Base-by-base conservation (phyloP, 2,797 vertebrate species). In the Gymnocypris eckloni region DNA sequence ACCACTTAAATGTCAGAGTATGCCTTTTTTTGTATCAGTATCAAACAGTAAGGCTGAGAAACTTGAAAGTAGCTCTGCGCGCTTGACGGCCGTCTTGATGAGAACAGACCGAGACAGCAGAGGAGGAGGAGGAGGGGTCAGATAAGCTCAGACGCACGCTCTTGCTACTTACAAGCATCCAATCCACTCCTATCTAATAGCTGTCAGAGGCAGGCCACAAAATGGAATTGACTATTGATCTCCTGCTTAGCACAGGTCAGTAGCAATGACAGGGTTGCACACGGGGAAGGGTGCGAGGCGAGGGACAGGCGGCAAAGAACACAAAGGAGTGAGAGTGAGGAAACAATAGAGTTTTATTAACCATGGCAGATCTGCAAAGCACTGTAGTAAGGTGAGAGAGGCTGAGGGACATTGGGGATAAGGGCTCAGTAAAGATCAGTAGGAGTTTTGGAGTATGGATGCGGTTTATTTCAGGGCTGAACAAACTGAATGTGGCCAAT, bases 171-270 rank as follows among this genome's bases (percentile, higher is more conserved):
- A 95, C 95, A 95, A 92, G 93, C 92, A 92, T 93, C 94, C 94
- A 93, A 95, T 95, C 93, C 92, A 93, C 94, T 95, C 91, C 94
- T 94, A 94, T 96, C 95, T 95, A 91, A 93, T 94, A 94, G 87
- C 95, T 95, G 95, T 95, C 95, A 95, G 92, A 93, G 80, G 81
- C 90, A 86, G 87, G 89, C 93, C 90, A 91, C 93, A 94, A 94
- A 95, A 94, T 96, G 94, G 93, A 96, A 96, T 96, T 95, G 95
- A 95, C 95, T 95, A 96, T 96, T 94, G 95, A 96, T 92, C 92
- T 92, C 89, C 90, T 89, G 85, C 92, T 94, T 93, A 94, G 92
- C 91, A 92, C 94, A 93, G 94, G 95, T 95, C 94, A 94, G 92
- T 81, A 89, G 89, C 86, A 90, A 89, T 91, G 92, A 88, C 91